Evolutionary conservation across 1,140 invertebrate genomes (phyloP).

Genomic region (Ganaspis sp.): DNA sequence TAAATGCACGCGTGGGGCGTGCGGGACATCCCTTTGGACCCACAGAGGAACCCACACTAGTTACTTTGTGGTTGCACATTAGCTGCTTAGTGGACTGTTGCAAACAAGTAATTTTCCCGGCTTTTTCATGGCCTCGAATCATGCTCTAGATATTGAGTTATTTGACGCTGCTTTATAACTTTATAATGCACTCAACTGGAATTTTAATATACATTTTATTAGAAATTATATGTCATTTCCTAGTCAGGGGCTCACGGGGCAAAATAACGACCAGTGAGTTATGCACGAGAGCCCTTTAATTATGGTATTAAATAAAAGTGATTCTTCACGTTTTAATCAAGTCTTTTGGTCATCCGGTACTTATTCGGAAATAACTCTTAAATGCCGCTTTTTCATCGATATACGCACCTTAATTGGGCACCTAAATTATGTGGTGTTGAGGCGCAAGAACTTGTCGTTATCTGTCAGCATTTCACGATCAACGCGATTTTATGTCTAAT

Average conservation of each 20-base stretch:
- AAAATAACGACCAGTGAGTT: background rate
- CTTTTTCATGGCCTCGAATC: background rate
- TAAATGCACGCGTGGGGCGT: background rate
- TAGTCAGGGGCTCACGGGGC: background rate
- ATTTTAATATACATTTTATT: background rate
- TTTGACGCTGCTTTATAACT: slow-evolving; percentile 12
- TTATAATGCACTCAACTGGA: background rate
- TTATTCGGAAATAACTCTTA: background rate
- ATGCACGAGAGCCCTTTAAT: background rate
- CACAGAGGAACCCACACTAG: background rate
- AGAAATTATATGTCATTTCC: background rate
- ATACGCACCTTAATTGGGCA: no score
- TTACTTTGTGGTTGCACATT: slow-evolving; percentile 25
- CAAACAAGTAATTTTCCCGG: background rate
- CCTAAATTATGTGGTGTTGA: no score
- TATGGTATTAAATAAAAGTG: slow-evolving; percentile 10
- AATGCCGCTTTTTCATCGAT: background rate
- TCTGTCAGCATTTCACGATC: no score
- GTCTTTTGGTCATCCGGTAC: background rate
- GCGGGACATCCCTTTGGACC: background rate
- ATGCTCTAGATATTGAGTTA: slow-evolving; percentile 9
- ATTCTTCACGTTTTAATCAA: background rate
- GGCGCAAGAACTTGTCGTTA: no score
- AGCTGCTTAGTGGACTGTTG: background rate
- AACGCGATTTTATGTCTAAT: no score